Evolutionary conservation across 2,888 invertebrate species (phyloP), one percentile per base, ranked within the genome.

Genomic region (Vanessa cardui): DNA sequence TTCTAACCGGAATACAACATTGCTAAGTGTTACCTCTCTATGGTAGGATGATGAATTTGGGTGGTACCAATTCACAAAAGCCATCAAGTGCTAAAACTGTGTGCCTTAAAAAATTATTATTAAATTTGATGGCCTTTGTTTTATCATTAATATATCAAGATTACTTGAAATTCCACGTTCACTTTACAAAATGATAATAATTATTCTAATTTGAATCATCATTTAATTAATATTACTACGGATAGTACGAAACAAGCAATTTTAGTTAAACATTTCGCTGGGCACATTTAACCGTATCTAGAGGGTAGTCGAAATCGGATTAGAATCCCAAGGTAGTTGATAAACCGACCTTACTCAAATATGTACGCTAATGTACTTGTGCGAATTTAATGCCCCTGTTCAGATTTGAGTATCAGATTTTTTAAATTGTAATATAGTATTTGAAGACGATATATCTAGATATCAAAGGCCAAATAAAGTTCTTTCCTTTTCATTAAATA

Each of bases 241-340:
- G 46, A 50, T 16, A 60, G 59, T 44, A 61, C 15, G n/a, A 6
- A 56, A 68, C 56, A 52, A 39, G n/a, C 49, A 54, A 64, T 69
- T 60, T 21, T 39, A 64, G 26, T 64, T 56, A 21, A 33, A 56
- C 54, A 60, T 69, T 63, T 56, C 60, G 47, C 26, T 62, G 46
- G 61, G 52, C 47, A 58, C 26, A 66, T 66, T 71, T 64, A 66
- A 64, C 50, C 50, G 47, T 50, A 61, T 64, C 61, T 64, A 69
- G 63, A 62, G 64, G 69, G 69, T 66, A 64, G 62, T 66, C 47
- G 63, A 58, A 64, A 71, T 66, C 66, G 66, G 71, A 69, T 71
- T 69, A 66, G 66, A 64, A 66, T 66, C 69, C 69, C 71, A 64
- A 62, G 69, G 71, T 54, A 62, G 64, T 69, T 69, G 64, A 69